Evolutionary conservation across 2,113 vertebrate species (phyloP).

Genomic region (Trogon surrucura): DNA sequence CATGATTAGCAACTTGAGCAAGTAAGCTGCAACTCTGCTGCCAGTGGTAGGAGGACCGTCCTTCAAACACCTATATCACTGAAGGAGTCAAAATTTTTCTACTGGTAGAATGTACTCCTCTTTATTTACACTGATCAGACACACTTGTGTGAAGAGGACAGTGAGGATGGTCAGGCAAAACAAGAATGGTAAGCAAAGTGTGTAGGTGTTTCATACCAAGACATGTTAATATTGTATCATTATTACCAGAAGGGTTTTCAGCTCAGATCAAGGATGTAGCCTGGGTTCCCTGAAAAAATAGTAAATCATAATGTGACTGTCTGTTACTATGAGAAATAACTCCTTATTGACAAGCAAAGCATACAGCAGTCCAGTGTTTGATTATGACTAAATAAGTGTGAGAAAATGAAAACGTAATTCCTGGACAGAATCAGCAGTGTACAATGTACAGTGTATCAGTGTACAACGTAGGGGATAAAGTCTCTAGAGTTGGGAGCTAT

Average conservation of each 20-base stretch:
- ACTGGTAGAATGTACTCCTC: not conserved
- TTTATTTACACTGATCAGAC: not conserved
- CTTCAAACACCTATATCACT: not conserved
- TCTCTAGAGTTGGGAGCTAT: not conserved
- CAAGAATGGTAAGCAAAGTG: not conserved
- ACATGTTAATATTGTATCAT: not conserved
- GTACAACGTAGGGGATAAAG: not conserved
- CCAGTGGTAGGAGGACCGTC: not conserved
- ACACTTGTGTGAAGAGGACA: not conserved
- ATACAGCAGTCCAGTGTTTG: not conserved
- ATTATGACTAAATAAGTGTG: not conserved
- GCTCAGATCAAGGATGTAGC: not conserved
- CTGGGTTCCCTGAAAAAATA: not conserved
- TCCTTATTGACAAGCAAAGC: not conserved
- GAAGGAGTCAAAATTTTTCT: not conserved
- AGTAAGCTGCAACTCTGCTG: not conserved
- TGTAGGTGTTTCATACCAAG: not conserved
- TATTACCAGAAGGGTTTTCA: not conserved
- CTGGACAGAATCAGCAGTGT: not conserved
- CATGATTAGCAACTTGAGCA: not conserved
- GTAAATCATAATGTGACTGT: not conserved
- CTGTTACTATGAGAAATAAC: not conserved
- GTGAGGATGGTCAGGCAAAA: not conserved
- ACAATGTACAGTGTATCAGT: too few species aligned
- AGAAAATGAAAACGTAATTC: not conserved